Evolutionary conservation across 1,140 invertebrate genomes (phyloP).

Genomic region (Trachymyrmex cornetzi): DNA sequence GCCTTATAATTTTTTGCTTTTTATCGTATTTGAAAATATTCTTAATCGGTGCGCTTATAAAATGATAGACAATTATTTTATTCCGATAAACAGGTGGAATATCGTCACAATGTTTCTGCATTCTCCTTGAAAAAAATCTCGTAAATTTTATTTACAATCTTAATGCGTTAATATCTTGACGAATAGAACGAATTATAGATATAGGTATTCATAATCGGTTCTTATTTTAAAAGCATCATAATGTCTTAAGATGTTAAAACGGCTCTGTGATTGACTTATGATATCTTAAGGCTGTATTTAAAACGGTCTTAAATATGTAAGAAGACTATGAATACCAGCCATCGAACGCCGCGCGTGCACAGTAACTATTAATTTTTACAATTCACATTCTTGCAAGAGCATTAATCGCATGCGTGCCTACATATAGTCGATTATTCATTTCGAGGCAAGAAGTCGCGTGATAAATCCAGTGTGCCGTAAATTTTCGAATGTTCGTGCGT

Average conservation of each 20-base stretch:
- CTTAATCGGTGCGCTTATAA: neutral
- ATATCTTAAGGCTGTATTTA: too few relatives aligned
- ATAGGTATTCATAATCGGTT: too few relatives aligned
- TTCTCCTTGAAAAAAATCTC: neutral
- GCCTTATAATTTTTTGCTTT: too few relatives aligned
- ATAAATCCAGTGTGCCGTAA: neutral
- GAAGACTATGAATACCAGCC: too few relatives aligned
- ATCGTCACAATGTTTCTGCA: neutral
- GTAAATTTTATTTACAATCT: neutral
- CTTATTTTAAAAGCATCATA: too few relatives aligned
- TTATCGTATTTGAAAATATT: neutral
- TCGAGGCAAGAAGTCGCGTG: neutral
- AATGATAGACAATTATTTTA: neutral
- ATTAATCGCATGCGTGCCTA: constrained; percentile 11
- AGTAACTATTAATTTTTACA: constrained; percentile 21
- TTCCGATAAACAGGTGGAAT: neutral
- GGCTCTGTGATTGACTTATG: too few relatives aligned
- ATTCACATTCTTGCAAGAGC: neutral
- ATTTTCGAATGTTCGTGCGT: constrained; percentile 25
- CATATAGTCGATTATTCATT: neutral
- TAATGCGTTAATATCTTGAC: constrained; percentile 4
- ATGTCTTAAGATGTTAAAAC: too few relatives aligned
- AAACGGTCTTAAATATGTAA: too few relatives aligned
- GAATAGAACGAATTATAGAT: neutral
- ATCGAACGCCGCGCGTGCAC: too few relatives aligned